Base-by-base conservation (phyloP, 2,113 vertebrate genomes). In the Anser brachyrhynchus region DNA sequence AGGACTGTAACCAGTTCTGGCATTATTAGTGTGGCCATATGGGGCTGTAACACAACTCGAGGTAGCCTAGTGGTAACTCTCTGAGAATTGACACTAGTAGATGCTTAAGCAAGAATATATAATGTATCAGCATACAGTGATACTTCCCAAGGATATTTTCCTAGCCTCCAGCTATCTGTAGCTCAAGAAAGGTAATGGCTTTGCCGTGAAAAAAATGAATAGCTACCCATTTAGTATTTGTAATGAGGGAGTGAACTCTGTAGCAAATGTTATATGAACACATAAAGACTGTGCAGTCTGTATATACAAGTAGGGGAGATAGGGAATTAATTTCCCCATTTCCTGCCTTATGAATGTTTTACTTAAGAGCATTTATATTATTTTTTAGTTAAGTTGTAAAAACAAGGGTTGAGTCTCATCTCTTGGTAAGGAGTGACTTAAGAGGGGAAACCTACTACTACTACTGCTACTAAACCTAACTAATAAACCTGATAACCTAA, bases 261-360 rank as follows among this genome's bases (percentile, higher is more conserved):
- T 87, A 85, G 25, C 66, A 82, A 69, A 67, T 31, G 43, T 87
- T 78, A n/a, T 5, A 72, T 22, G 78, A 93, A 41, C 46, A 55
- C 43, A 79, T 85, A 90, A 87, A 90, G 66, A 28, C 70, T 71
- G 44, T 96, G 90, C 67, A 44, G 39, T 58, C 88, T 85, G 13
- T 72, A 16, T 55, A 35, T 33, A 55, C 0, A 0, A 84, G 15
- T 57, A 37, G 69, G 41, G 19, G 55, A 69, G 49, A 73, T 35
- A 22, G 20, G 39, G 49, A 82, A 85, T 88, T 72, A 65, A 49
- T 92, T 92, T 91, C 39, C 35, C 11, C 10, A 31, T 96, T 94
- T 94, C 66, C 78, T 96, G 49, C 35, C 39, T 26, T 79, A 57
- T 43, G 43, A 65, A 62, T 66, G 58, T 82, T 91, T 87, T 87